Evolutionary conservation across 2,797 vertebrate species (phyloP).

Genomic region (Peromyscus nudipes): DNA sequence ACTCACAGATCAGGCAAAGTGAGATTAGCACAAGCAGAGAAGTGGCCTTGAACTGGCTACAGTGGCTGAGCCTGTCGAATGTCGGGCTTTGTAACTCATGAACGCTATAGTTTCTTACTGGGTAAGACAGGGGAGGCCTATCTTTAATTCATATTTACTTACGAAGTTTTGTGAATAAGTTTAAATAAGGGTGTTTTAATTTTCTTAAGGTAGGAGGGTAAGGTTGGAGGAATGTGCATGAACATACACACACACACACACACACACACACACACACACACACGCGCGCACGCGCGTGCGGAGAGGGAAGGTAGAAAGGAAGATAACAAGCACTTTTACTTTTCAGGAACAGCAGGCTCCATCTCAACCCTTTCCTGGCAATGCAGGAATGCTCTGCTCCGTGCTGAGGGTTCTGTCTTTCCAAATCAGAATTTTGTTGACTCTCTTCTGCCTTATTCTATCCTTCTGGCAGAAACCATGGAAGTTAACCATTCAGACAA

Average conservation of each 20-base stretch:
- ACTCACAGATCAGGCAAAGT: no score
- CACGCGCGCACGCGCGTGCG: no score
- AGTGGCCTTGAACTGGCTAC: rapidly evolving
- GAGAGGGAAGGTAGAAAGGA: not conserved
- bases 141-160: conserved; percentile 17
- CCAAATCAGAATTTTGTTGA: not conserved
- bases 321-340: not conserved
- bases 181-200: not conserved
- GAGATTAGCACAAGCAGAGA: not conserved
- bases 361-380: not conserved
- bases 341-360: not conserved
- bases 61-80: not conserved
- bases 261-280: no score
- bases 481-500: not conserved
- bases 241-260: no score
- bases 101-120: not conserved
- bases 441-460: not conserved
- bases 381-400: not conserved
- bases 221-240: no score
- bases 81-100: not conserved
- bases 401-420: not conserved
- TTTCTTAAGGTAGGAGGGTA: no score
- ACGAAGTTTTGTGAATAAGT: not conserved
- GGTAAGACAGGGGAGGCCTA: not conserved
- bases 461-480: not conserved